Evolutionary conservation across 92 coral and sea anemone species (phyloP).

Genomic region (Phenganax subtilis): DNA sequence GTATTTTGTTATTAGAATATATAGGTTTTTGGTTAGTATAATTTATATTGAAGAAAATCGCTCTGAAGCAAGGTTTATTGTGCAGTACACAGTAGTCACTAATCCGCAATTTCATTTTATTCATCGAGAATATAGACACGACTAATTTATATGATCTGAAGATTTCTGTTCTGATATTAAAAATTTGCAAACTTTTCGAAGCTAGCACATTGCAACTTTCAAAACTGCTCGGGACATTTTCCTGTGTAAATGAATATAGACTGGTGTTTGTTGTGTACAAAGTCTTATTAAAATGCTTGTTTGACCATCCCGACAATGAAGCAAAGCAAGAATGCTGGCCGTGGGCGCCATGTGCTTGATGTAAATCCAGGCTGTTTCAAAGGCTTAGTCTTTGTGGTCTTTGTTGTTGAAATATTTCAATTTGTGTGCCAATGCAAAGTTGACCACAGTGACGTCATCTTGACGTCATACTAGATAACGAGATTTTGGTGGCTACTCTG

Average conservation of each 20-base stretch:
- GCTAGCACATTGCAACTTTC: neutral
- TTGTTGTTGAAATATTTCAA: neutral
- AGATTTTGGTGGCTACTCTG: neutral
- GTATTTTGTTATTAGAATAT: neutral
- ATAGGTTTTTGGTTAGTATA: constrained; percentile 1
- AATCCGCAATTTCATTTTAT: neutral
- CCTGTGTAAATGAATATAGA: too few species aligned
- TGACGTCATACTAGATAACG: constrained; percentile 10
- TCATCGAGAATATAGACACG: neutral
- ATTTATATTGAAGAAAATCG: constrained; percentile 12
- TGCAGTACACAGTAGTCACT: neutral
- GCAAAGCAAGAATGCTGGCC: neutral
- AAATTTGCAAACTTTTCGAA: neutral
- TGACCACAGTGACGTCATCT: constrained; percentile 13
- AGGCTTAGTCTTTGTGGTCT: neutral
- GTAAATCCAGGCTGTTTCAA: neutral
- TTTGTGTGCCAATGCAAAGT: neutral
- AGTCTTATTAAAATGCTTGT: neutral
- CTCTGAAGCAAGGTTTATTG: neutral
- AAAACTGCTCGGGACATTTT: neutral
- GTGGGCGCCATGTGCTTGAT: neutral
- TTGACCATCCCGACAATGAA: neutral
- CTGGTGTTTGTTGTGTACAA: too few species aligned
- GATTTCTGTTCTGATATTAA: neutral
- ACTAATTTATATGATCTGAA: neutral